A percentile compares a stretch with the other conserved stretches of the same genome.
These are phyloP conservation scores for Mamestra brassicae DNA, from an alignment of 2,888 invertebrate genomes.

Conservation along the genomic window DNA sequence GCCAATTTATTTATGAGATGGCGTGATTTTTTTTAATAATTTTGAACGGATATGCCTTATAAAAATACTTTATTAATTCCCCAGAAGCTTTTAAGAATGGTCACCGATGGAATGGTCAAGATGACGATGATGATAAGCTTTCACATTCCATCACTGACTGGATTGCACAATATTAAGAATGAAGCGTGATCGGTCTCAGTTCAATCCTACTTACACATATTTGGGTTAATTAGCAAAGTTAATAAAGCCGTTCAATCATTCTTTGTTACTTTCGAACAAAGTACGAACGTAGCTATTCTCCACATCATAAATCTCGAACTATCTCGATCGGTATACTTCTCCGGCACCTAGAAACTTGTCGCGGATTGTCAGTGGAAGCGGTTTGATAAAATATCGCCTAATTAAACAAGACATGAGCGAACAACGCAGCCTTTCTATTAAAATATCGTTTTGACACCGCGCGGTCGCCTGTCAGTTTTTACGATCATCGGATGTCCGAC, in stretches of 20 bases:
- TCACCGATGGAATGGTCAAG: slow-evolving; percentile 12
- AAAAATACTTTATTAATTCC: slow-evolving; percentile 22
- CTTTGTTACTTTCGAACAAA: slow-evolving; percentile 72
- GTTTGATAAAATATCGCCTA: slow-evolving; percentile 78
- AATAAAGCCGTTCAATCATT: slow-evolving; percentile 75
- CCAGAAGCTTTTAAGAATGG: slow-evolving; percentile 27
- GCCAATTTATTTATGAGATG: slow-evolving; percentile 34
- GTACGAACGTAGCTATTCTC: slow-evolving; percentile 50
- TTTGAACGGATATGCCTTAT: slow-evolving; percentile 27
- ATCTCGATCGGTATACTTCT: slow-evolving; percentile 75
- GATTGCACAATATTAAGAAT: slow-evolving; percentile 51
- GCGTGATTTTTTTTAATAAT: slow-evolving; percentile 22
- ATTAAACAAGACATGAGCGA: slow-evolving; percentile 75
- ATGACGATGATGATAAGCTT: slow-evolving; percentile 52
- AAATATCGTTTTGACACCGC: slow-evolving; percentile 78
- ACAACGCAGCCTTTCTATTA: slow-evolving; percentile 72
- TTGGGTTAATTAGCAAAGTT: slow-evolving; percentile 73
- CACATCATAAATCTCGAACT: slow-evolving; percentile 75
- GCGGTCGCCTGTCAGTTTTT: slow-evolving; percentile 76
- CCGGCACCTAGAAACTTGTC: slow-evolving; percentile 66
- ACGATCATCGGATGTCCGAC: slow-evolving; percentile 72
- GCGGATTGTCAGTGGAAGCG: slow-evolving; percentile 76
- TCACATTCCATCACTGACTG: slow-evolving; percentile 51
- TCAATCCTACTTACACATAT: slow-evolving; percentile 60
- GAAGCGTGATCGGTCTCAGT: slow-evolving; percentile 58